A percentile compares a stretch with the other conserved stretches of the same genome.
Conservation (phyloP, 1,140 invertebrate species). For the Epicauta chinensis region DNA sequence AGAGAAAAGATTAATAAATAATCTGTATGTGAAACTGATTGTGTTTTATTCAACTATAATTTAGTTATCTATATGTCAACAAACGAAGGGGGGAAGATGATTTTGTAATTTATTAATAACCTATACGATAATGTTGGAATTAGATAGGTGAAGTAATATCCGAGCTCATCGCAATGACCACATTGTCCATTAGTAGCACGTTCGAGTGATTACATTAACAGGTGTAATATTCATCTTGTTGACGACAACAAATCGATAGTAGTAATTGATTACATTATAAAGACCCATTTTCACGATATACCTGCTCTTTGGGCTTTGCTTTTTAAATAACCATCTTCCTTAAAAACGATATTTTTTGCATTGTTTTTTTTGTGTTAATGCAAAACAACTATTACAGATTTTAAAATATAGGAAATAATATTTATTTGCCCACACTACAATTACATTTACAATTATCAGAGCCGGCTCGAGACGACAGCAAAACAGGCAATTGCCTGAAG, state of each 20-base stretch:
- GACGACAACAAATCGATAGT: slow-evolving; percentile 10
- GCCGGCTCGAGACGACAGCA: too few species aligned
- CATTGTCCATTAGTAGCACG: slow-evolving; percentile 17
- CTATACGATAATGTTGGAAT: slow-evolving; percentile 7
- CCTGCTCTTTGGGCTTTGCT: too few species aligned
- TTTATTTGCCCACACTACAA: too few species aligned
- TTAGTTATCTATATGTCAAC: slow-evolving; percentile 13
- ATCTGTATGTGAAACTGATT: slow-evolving; percentile 12
- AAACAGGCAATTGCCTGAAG: too few species aligned
- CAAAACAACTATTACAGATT: too few species aligned
- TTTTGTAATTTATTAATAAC: slow-evolving; percentile 15
- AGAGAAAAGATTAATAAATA: slow-evolving; percentile 10
- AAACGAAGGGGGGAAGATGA: slow-evolving; percentile 10
- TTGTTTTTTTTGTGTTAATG: too few species aligned
- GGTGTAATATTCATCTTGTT: slow-evolving; percentile 17
- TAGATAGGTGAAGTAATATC: slow-evolving; percentile 11
- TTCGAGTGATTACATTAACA: slow-evolving; percentile 19
- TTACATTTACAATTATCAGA: too few species aligned
- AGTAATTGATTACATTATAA: slow-evolving; percentile 14
- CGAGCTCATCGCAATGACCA: slow-evolving; percentile 14
- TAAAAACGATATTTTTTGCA: too few species aligned
- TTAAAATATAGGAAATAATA: too few species aligned
- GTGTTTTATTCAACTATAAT: slow-evolving; percentile 14
- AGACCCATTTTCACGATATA: not conserved
- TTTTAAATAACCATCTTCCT: too few species aligned